phyloP scores from a whole-genome alignment of 2,113 vertebrate genomes.

The Anser cygnoides region DNA sequence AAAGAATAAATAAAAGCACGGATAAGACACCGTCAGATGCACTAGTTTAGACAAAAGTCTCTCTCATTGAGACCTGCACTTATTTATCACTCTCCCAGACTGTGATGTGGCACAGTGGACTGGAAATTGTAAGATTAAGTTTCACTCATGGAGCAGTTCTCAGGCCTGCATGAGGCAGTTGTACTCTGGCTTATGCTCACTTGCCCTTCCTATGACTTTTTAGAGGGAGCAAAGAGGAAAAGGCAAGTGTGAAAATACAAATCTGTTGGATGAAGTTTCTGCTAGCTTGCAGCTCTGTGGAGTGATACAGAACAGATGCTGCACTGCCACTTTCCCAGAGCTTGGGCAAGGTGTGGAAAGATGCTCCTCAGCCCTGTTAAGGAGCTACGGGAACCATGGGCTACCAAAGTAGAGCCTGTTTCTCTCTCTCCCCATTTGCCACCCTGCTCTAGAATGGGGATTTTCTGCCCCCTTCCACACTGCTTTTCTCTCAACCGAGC shows the following conservation, averaged over 20 bases:
- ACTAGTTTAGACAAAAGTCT: neutral
- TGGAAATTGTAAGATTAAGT: neutral
- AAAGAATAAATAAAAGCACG: neutral
- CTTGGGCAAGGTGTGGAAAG: neutral
- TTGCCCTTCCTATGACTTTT: neutral
- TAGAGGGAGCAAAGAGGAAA: neutral
- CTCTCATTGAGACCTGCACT: neutral
- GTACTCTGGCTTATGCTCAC: neutral
- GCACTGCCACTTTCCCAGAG: neutral
- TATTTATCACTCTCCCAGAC: slow-evolving; percentile 8
- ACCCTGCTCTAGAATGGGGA: neutral
- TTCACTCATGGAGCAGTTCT: neutral
- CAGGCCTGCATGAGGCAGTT: neutral
- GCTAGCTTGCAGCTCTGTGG: neutral
- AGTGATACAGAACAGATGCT: neutral
- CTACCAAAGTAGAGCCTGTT: neutral
- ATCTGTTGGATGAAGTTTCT: neutral
- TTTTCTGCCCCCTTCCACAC: neutral
- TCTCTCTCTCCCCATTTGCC: neutral
- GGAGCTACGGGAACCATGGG: neutral
- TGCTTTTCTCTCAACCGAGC: neutral
- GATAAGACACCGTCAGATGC: neutral
- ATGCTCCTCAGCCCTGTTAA: neutral
- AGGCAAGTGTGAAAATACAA: neutral
- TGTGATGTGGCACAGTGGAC: neutral